A percentile compares a stretch with the other conserved stretches of the same genome.
phyloP scores from a whole-genome alignment of 2,888 invertebrate species.

The Limnephilus marmoratus region DNA sequence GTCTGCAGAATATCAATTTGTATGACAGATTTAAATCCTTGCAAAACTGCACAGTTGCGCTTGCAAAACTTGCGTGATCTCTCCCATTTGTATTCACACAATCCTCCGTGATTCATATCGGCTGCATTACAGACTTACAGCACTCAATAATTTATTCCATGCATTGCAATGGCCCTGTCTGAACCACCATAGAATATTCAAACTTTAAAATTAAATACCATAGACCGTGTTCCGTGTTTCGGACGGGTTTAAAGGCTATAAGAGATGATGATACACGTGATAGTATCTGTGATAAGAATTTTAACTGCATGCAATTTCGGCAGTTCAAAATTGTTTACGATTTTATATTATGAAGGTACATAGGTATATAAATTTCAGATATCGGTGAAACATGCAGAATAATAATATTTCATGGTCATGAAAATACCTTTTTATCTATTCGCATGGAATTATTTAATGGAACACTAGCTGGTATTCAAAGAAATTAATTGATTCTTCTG shows the following conservation, averaged over 20 bases:
- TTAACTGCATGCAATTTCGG: neutral
- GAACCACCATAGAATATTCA: neutral
- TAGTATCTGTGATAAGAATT: neutral
- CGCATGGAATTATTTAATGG: too few species aligned
- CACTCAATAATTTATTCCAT: constrained; percentile 33
- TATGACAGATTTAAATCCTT: neutral
- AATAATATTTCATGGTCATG: too few species aligned
- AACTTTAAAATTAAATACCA: constrained; percentile 18
- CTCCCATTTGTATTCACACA: constrained; percentile 5
- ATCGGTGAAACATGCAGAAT: neutral
- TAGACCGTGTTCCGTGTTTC: neutral
- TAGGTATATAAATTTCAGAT: neutral
- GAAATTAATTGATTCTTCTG: too few species aligned
- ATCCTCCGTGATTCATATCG: neutral
- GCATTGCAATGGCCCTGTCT: neutral
- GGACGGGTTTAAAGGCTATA: neutral
- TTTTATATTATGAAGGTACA: neutral
- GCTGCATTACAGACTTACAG: neutral
- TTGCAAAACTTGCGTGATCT: constrained; percentile 2
- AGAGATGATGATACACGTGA: neutral
- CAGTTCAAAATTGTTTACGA: neutral
- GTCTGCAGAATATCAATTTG: neutral
- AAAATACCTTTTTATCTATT: too few species aligned
- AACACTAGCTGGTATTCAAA: too few species aligned
- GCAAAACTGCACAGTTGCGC: neutral